phyloP scores from a whole-genome alignment of 1,140 invertebrate species.

The Eriocheir sinensis region DNA sequence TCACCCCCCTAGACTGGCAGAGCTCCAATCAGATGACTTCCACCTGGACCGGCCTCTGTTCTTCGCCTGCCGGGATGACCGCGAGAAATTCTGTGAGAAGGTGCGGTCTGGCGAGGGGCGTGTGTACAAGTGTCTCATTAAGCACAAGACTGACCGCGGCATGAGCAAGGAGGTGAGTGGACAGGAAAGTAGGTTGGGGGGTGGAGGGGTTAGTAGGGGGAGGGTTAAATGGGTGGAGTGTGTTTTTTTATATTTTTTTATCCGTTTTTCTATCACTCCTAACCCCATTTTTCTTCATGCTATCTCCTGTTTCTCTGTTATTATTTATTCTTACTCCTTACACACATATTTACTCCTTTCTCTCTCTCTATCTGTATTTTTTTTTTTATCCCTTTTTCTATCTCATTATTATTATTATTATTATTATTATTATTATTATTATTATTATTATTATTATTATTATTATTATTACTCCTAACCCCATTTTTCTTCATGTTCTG shows the following conservation, averaged over 20 bases:
- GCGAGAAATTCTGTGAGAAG: constrained; percentile 85
- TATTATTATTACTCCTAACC: no score
- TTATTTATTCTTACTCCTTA: background rate
- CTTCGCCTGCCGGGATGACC: constrained; percentile 93
- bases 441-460: no score
- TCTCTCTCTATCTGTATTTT: no score
- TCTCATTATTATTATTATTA: no score
- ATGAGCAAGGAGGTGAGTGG: constrained; percentile 84
- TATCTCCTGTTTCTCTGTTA: no score
- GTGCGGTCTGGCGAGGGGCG: constrained; percentile 85
- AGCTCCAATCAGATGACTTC: constrained; percentile 95
- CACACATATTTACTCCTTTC: background rate
- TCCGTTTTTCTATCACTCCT: no score
- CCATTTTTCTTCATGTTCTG: no score
- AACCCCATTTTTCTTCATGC: no score
- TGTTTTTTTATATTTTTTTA: constrained; percentile 39
- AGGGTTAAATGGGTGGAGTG: no score
- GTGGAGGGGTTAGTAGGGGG: no score
- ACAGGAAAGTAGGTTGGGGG: no score
- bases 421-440: no score
- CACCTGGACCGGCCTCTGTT: constrained; percentile 95
- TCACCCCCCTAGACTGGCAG: constrained; percentile 88
- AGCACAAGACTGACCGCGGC: constrained; percentile 90
- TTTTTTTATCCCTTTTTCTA: background rate
- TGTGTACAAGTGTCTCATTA: constrained; percentile 95